phyloP scores from a whole-genome alignment of 2,888 invertebrate species.

The Erpobdella octoculata region DNA sequence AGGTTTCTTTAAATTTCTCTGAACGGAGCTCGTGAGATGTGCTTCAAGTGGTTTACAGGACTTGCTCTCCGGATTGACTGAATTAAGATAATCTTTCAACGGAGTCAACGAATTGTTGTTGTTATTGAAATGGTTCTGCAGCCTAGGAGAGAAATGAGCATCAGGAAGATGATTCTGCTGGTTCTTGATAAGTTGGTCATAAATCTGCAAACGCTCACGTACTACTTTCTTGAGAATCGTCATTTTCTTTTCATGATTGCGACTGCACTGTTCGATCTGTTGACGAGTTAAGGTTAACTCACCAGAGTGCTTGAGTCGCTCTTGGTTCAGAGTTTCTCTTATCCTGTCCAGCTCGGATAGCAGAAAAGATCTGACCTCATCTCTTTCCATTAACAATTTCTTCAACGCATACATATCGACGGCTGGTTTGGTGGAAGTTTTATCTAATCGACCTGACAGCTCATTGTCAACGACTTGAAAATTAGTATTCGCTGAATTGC shows the following conservation, averaged over 20 bases:
- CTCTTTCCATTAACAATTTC: conserved; percentile 13
- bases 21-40: too few relatives aligned
- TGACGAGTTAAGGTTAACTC: conserved; percentile 4
- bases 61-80: too few relatives aligned
- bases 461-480: too few relatives aligned
- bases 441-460: too few relatives aligned
- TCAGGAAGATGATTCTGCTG: neutral
- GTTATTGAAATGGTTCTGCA: too few relatives aligned
- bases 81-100: too few relatives aligned
- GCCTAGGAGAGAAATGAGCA: neutral
- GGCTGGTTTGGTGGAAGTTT: too few relatives aligned
- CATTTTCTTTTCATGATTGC: neutral
- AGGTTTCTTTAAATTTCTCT: too few relatives aligned
- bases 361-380: conserved; percentile 14
- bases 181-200: neutral
- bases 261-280: neutral
- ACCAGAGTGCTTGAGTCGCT: neutral
- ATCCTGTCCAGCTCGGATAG: conserved; percentile 14
- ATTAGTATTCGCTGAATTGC: too few relatives aligned
- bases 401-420: too few relatives aligned
- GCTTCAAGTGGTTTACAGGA: too few relatives aligned
- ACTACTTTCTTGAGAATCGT: neutral
- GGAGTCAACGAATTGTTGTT: too few relatives aligned
- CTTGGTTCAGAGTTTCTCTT: conserved; percentile 10
- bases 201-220: neutral